Percentiles rank a stretch among this genome's conserved stretches.
Conservation (phyloP, 2,888 invertebrate species). For the Andrena bucephala region DNA sequence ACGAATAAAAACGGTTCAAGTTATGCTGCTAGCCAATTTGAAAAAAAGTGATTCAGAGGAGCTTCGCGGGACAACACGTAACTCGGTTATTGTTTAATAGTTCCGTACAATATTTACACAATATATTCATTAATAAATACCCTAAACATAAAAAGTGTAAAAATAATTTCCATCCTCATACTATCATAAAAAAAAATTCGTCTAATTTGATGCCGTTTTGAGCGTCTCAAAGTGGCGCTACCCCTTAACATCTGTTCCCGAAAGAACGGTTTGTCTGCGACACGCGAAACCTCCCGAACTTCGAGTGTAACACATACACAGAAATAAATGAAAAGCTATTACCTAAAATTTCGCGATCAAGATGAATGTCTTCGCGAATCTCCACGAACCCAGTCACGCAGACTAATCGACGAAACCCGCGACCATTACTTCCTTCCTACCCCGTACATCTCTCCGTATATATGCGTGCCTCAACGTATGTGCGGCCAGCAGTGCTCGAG, state of each 20-base stretch:
- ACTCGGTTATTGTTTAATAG: no score
- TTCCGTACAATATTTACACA: no score
- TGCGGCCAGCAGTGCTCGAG: slow-evolving; percentile 81
- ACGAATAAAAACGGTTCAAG: no score
- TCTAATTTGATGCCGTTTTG: no score
- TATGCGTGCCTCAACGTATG: slow-evolving; percentile 79
- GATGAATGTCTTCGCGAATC: neutral
- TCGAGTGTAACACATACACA: neutral
- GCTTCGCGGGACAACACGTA: no score
- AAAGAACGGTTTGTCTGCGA: neutral
- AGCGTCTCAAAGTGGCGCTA: no score
- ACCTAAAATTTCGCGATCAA: neutral
- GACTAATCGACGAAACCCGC: neutral
- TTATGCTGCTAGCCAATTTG: no score
- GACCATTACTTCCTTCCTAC: neutral
- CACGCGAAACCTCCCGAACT: neutral
- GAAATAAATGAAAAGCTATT: neutral
- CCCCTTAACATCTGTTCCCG: neutral
- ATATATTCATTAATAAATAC: no score
- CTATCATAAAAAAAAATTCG: no score
- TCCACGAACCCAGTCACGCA: neutral
- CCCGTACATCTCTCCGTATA: slow-evolving; percentile 67
- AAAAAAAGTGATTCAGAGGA: no score
- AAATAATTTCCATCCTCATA: no score
- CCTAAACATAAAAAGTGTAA: no score